Base-by-base conservation (phyloP, 2,797 vertebrate genomes). In the Taeniopygia guttata region DNA sequence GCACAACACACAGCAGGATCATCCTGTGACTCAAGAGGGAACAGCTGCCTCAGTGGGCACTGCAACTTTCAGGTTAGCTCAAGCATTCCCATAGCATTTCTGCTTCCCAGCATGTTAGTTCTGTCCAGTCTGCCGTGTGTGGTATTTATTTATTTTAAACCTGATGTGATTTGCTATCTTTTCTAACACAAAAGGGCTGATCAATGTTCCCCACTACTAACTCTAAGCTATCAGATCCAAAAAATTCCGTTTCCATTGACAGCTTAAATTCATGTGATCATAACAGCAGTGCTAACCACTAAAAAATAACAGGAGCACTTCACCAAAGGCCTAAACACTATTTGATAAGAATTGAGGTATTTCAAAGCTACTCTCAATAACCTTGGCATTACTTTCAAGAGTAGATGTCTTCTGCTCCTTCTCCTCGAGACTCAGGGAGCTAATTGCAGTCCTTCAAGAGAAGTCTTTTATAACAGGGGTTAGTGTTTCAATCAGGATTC, bases 1-100 rank as follows among this genome's bases (percentile, higher is more conserved):
- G 56, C 30, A 25, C 5, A 34, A 7, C 0, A 1, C 0, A 10
- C 20, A 54, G 49, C 51, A 42, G 26, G 1, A 54, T 2, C 49
- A n/a, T 8, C 49, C 49, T 27, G 25, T 7, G 38, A 27, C 20
- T 23, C 38, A 5, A 5, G 16, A 30, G 19, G 26, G 40, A 45
- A 5, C 10, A 30, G 51, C 40, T 59, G 30, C 51, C 52, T 36
- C 3, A 2, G 9, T 0, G 8, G 5, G 17, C 38, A 16, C 32
- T 10, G 15, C 51, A 43, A 7, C 43, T 46, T n/a, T 15, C 40
- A 13, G 25, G 4, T 23, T 4, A 52, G 32, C 48, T 40, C 43
- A 36, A 80, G 48, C 23, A 29, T 12, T 14, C 13, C 85, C 19
- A 14, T 1, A 51, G n/a, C 12, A n/a, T 36, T 83, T 49, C 43